Conservation (phyloP, 2,113 vertebrate genomes). For the Mesoclemmys tuberculata region DNA sequence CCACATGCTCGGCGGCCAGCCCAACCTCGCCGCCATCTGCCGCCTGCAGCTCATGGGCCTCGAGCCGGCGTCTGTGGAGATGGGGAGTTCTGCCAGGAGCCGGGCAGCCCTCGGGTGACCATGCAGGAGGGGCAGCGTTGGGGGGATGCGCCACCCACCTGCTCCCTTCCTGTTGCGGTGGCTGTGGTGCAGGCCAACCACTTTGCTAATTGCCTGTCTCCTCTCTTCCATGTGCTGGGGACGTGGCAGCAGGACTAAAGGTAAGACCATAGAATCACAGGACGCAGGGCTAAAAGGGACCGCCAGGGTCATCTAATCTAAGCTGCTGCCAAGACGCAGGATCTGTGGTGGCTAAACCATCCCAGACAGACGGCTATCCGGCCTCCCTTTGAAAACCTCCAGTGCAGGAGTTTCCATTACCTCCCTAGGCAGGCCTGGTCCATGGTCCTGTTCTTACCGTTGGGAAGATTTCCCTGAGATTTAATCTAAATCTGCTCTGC, state of each 20-base stretch:
- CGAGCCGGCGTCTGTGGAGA: too few species aligned
- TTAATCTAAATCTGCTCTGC: neutral
- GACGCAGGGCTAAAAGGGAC: neutral
- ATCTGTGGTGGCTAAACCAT: neutral
- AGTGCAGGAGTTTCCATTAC: neutral
- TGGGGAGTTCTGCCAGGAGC: neutral
- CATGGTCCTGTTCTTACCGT: neutral
- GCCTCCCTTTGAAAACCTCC: too few species aligned
- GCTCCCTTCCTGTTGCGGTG: too few species aligned
- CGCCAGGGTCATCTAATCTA: neutral
- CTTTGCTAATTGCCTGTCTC: neutral
- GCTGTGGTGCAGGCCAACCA: neutral
- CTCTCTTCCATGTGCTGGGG: neutral
- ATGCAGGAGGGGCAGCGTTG: neutral
- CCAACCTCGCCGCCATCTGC: too few species aligned
- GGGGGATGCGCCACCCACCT: neutral
- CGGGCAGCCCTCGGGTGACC: neutral
- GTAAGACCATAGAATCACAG: constrained; percentile 42
- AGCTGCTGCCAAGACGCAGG: neutral
- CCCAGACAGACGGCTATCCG: too few species aligned
- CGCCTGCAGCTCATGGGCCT: too few species aligned
- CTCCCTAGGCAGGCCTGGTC: neutral
- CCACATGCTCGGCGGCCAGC: too few species aligned
- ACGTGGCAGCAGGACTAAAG: constrained; percentile 72
- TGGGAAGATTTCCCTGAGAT: neutral